Evolutionary conservation across 2,888 invertebrate genomes (phyloP).

Genomic region (Pterostichus madidus): DNA sequence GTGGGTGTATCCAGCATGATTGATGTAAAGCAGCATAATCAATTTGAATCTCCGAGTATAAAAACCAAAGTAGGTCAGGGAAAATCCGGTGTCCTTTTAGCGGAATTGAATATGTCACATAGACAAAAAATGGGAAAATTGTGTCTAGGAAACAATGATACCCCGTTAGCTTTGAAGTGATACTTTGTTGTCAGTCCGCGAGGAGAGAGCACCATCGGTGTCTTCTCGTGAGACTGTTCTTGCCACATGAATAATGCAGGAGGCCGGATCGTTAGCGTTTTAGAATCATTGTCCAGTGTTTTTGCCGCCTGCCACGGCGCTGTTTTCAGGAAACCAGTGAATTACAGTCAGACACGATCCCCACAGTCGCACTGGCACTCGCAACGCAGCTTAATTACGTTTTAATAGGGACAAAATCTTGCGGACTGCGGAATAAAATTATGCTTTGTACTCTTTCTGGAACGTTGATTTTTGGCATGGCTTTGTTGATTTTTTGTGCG

Average conservation of each 20-base stretch:
- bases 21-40: conserved; percentile 29
- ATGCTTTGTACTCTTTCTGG: conserved; percentile 43
- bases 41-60: conserved; percentile 13
- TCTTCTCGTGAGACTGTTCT: conserved; percentile 44
- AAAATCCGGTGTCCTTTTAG: conserved; percentile 48
- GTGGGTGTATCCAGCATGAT: conserved; percentile 23
- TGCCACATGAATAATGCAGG: conserved; percentile 63
- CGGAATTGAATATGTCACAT: conserved; percentile 60
- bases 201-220: not conserved
- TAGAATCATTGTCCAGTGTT: conserved; percentile 66
- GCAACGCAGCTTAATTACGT: conserved; percentile 67
- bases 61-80: conserved; percentile 43
- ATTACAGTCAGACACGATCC: conserved; percentile 48
- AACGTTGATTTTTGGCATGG: conserved; percentile 11
- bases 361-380: not conserved
- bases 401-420: conserved; percentile 67
- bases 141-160: conserved; percentile 52
- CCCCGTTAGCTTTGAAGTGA: conserved; percentile 11
- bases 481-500: not conserved
- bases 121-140: conserved; percentile 36
- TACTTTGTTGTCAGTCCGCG: conserved; percentile 17
- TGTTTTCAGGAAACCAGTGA: conserved; percentile 58
- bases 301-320: conserved; percentile 44
- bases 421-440: conserved; percentile 57
- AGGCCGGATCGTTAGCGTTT: conserved; percentile 66